Base-by-base conservation (phyloP, 2,797 vertebrate genomes). In the Urosaurus nigricauda region DNA sequence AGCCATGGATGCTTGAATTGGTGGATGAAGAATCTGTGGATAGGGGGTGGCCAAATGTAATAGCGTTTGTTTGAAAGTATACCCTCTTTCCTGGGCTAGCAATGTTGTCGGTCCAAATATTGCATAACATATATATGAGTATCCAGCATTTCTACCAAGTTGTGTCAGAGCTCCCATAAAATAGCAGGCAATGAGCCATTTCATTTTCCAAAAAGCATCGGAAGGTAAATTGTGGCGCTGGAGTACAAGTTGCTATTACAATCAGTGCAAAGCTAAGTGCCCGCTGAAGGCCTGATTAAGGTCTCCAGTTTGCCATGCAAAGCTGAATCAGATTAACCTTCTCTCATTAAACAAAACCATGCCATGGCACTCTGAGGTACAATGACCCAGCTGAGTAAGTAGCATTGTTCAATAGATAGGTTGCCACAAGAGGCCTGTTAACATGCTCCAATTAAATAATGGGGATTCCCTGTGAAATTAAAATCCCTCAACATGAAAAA, bases 271-370 rank as follows among this genome's bases (percentile, higher is more conserved):
- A 60, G 2, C 24, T n/a, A 77, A 89, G 75, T 21, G 35, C 17
- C 29, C 0, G 24, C 26, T 68, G 58, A 77, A 85, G 43, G 78
- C 56, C 37, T 71, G 17, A 68, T 89, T 86, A 82, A 82, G 47
- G 58, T 43, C 84, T 65, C 88, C 40, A 11, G 84, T 53, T 86
- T 86, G 84, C 65, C 13, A 37, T 75, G 13, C 82, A n/a, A 77
- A 77, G 9, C 68, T 51, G 53, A 80, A 78, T 86, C 87, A 81
- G 63, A 85, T 81, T 87, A 81, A 90, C 87, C 80, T 73, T 53
- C 79, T 21, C 11, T 83, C 79, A 85, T 89, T 89, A 89, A 83
- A 43, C 60, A 43, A 63, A 89, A 86, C 47, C 26, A 0, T 43
- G 79, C 60, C 29, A 13, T 40, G 26, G 77, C 29, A 63, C 71